phyloP scores from a whole-genome alignment of 2,888 invertebrate genomes.

The Drosophila antonietae region DNA sequence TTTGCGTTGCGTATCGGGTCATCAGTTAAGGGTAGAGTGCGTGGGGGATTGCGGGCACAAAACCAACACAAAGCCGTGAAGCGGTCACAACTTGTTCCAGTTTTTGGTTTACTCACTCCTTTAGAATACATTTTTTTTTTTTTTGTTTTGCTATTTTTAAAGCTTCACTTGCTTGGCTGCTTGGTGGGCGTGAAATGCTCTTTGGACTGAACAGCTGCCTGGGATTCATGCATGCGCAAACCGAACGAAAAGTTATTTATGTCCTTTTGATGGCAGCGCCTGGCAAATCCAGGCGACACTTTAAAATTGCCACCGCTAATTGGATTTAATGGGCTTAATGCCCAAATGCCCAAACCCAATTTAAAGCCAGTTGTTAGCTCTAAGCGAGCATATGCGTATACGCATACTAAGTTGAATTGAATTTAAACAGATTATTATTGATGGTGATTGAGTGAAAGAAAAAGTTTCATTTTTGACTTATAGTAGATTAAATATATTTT shows the following conservation, averaged over 20 bases:
- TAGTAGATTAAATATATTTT: background rate
- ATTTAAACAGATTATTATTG: background rate
- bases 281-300: constrained; percentile 36
- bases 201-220: constrained; percentile 5
- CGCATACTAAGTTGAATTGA: background rate
- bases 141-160: constrained; percentile 34
- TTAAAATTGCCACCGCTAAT: constrained; percentile 56
- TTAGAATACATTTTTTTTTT: background rate
- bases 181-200: constrained; percentile 23
- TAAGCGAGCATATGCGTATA: background rate
- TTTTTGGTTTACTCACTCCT: background rate
- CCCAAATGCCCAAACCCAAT: constrained; percentile 25
- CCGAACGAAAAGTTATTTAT: constrained; percentile 53
- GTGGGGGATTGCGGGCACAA: background rate
- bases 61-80: constrained; percentile 40
- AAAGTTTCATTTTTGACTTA: background rate
- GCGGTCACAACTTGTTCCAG: constrained; percentile 38
- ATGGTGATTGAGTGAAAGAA: background rate
- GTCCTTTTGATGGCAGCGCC: constrained; percentile 34
- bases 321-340: constrained; percentile 34
- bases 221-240: constrained; percentile 15
- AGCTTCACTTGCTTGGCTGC: constrained; percentile 28
- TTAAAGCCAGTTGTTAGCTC: constrained; percentile 9
- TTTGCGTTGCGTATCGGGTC: constrained; percentile 43
- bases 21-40: constrained; percentile 15